These are phyloP conservation scores for Dipodomys spectabilis DNA, from an alignment of 2,113 vertebrate genomes.

Conservation along the genomic window DNA sequence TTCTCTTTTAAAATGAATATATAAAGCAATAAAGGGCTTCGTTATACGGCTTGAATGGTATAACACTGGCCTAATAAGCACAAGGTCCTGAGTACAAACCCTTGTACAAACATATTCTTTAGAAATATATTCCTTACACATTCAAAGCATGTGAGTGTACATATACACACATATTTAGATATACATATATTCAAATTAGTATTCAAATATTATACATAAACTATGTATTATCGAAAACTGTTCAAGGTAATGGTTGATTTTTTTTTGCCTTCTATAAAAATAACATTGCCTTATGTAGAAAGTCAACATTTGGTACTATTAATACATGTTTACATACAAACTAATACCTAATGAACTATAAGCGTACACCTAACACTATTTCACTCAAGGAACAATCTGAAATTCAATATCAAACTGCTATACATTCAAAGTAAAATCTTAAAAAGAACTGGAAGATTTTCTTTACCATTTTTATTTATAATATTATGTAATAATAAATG, in stretches of 20 bases:
- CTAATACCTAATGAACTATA: no score
- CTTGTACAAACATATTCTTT: background rate
- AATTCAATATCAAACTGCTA: background rate
- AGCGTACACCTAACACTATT: background rate
- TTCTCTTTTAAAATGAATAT: no score
- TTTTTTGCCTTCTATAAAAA: slow-evolving; percentile 9
- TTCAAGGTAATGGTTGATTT: background rate
- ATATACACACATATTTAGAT: background rate
- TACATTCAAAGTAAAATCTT: slow-evolving; percentile 23
- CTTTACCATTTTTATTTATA: background rate
- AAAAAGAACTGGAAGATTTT: slow-evolving; percentile 6
- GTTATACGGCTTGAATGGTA: no score
- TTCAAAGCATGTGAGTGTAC: background rate
- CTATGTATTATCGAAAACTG: background rate
- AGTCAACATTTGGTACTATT: background rate
- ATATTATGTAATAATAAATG: slow-evolving; percentile 11
- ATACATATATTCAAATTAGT: background rate
- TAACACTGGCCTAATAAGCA: no score
- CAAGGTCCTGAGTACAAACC: no score
- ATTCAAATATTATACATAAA: slow-evolving; percentile 49
- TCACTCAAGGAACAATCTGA: background rate
- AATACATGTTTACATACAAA: slow-evolving; percentile 6
- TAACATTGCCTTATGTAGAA: background rate
- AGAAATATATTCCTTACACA: background rate
- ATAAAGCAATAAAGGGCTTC: no score